Evolutionary conservation across 2,797 vertebrate species (phyloP), one percentile per base, ranked within the genome.

Genomic region (Nasua narica): DNA sequence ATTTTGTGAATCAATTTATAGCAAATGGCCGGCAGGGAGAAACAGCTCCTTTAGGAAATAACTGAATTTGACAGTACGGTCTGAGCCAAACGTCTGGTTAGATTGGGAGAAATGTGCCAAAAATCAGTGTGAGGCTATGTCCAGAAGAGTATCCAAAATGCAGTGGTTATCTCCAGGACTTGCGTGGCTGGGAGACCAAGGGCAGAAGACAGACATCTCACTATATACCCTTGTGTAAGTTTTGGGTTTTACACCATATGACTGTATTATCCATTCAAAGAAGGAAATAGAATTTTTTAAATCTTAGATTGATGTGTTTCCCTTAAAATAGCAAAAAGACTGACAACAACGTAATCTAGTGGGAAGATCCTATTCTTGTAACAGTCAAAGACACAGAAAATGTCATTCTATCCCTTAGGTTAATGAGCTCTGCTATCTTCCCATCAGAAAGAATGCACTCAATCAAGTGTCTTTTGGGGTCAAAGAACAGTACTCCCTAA

Each of bases 21-120:
- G 76, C 83, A 83, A 93, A 86, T 69, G 8, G 32, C 54, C n/a
- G 35, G 9, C 19, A 40, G 10, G 40, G 18, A 83, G n/a, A 77
- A 83, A 81, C 0, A 8, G 43, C 19, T 86, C 60, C 65, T 67
- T 37, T 62, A 67, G 60, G 19, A 79, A 94, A 82, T 29, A 92
- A 92, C 21, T 84, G 18, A 96, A 92, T 90, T 58, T 87, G 70
- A 72, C 16, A 65, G 48, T 60, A 82, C 27, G 43, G 18, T 23
- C 37, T 74, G 56, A 96, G 37, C 8, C 74, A 86, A 56, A 69
- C 13, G 19, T 69, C 85, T 95, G 58, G 35, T 76, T 95, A 81
- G 58, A 97, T 32, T 87, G 92, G 91, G 86, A 54, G 37, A 94
- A 85, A 92, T 70, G 12, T 97, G 67, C 92, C 93, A 94, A 67